phyloP scores from a whole-genome alignment of 2,113 vertebrate species.

The Aramus guarauna region DNA sequence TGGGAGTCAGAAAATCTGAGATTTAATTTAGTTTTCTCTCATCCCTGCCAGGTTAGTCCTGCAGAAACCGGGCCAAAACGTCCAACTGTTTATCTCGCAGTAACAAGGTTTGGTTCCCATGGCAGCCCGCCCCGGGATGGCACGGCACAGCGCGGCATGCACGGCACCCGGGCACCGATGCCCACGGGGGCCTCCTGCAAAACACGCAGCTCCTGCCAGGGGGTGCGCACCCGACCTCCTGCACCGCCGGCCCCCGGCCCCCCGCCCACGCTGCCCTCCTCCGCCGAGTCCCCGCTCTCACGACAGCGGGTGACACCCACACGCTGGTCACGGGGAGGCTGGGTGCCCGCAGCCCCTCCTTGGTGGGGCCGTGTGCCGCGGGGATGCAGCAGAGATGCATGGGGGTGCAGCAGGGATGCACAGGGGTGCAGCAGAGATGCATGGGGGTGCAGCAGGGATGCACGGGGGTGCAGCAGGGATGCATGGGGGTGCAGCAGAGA shows the following conservation, averaged over 20 bases:
- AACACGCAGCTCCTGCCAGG: not conserved
- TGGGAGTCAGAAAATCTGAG: conserved; percentile 14
- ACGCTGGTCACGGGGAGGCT: rapidly evolving
- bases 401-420: too few relatives aligned
- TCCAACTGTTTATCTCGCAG: conserved; percentile 43
- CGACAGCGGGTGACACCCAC: not conserved
- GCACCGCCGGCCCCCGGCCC: not conserved
- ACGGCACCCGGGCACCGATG: not conserved
- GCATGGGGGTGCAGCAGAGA: not conserved
- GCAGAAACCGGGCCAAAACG: conserved; percentile 30
- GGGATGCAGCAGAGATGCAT: too few relatives aligned
- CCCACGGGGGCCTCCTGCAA: not conserved
- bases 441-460: rapidly evolving
- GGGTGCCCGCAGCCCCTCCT: not conserved
- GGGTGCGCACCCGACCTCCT: not conserved
- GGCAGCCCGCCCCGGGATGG: conserved; percentile 16
- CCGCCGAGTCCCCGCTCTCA: rapidly evolving
- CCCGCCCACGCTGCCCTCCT: not conserved
- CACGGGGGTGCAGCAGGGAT: too few relatives aligned
- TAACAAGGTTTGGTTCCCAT: conserved; percentile 51
- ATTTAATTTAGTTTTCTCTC: conserved; percentile 41
- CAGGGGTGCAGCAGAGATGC: not conserved
- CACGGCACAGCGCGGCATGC: not conserved
- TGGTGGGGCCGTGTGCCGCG: rapidly evolving
- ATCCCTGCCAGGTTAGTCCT: conserved; percentile 23